phyloP scores from a whole-genome alignment of 2,888 invertebrate species.

The Macrosoma leucophasiata region DNA sequence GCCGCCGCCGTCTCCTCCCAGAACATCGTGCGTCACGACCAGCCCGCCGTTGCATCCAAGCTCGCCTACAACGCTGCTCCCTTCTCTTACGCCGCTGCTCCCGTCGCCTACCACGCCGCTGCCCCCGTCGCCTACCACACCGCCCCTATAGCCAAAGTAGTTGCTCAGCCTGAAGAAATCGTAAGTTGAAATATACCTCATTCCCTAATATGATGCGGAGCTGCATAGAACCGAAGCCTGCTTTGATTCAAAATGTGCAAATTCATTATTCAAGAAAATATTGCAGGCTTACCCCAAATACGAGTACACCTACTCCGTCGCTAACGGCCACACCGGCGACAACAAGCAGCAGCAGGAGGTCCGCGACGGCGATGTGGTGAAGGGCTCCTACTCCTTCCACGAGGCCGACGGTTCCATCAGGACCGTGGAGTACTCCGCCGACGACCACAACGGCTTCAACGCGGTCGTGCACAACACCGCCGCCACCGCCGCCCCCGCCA shows the following conservation, averaged over 20 bases:
- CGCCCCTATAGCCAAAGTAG: slow-evolving; percentile 33
- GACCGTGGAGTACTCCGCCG: slow-evolving; percentile 72
- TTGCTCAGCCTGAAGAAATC: slow-evolving; percentile 31
- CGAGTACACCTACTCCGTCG: slow-evolving; percentile 73
- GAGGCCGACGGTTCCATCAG: slow-evolving; percentile 74
- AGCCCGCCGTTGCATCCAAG: slow-evolving; percentile 33
- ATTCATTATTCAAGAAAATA: background rate
- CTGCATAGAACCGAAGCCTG: background rate
- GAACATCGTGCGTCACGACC: slow-evolving; percentile 54
- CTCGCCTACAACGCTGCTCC: slow-evolving; percentile 29
- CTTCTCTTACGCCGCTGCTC: slow-evolving; percentile 41
- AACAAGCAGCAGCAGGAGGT: slow-evolving; percentile 72
- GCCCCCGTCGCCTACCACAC: slow-evolving; percentile 31
- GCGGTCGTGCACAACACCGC: slow-evolving; percentile 54
- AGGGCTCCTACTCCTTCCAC: slow-evolving; percentile 71
- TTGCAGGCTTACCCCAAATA: slow-evolving; percentile 60
- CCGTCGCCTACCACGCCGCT: slow-evolving; percentile 31
- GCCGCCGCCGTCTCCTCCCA: slow-evolving; percentile 50
- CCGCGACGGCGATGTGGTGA: slow-evolving; percentile 72
- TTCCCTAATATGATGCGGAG: background rate
- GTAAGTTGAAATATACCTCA: slow-evolving; percentile 19
- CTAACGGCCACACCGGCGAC: slow-evolving; percentile 75
- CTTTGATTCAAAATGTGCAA: background rate
- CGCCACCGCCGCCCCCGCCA: slow-evolving; percentile 38
- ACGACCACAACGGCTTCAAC: slow-evolving; percentile 69